phyloP scores from a whole-genome alignment of 2,888 invertebrate species.

The Harpalus rubripes region DNA sequence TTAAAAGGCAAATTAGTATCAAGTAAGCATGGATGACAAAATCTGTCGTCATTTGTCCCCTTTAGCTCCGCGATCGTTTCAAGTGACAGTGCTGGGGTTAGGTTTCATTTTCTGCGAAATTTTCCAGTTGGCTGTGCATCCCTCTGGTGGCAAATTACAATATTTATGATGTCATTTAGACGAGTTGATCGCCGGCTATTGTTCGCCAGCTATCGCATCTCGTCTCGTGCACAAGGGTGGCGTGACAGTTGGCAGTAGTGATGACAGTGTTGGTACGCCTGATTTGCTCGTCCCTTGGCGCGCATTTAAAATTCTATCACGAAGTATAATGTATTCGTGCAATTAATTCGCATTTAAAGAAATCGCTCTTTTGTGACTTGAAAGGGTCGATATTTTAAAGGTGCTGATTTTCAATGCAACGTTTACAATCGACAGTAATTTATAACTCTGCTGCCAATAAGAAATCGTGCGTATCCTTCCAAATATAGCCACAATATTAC shows the following conservation, averaged over 20 bases:
- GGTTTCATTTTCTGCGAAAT: slow-evolving; percentile 68
- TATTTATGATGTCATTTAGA: slow-evolving; percentile 76
- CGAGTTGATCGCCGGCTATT: slow-evolving; percentile 72
- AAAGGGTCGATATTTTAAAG: slow-evolving; percentile 1
- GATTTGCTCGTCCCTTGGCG: slow-evolving; percentile 16
- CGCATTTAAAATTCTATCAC: slow-evolving; percentile 62
- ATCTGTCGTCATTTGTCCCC: slow-evolving; percentile 4
- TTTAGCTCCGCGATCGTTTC: slow-evolving; percentile 4
- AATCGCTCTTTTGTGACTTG: slow-evolving; percentile 25
- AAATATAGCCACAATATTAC: background rate
- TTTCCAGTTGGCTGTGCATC: slow-evolving; percentile 72
- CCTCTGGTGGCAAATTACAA: slow-evolving; percentile 74
- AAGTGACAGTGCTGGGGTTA: slow-evolving; percentile 34
- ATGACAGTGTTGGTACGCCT: slow-evolving; percentile 39
- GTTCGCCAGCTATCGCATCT: slow-evolving; percentile 40
- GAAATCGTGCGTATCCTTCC: slow-evolving; percentile 4
- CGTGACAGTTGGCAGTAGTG: slow-evolving; percentile 25
- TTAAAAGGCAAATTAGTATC: background rate
- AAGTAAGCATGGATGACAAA: background rate
- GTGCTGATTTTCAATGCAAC: background rate
- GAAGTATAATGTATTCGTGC: slow-evolving; percentile 53
- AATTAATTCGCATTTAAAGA: slow-evolving; percentile 46
- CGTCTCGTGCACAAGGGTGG: slow-evolving; percentile 1
- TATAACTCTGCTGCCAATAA: slow-evolving; percentile 27
- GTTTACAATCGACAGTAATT: slow-evolving; percentile 7